Conservation (phyloP, 2,888 invertebrate genomes). For the Pollenia griseotomentosa region DNA sequence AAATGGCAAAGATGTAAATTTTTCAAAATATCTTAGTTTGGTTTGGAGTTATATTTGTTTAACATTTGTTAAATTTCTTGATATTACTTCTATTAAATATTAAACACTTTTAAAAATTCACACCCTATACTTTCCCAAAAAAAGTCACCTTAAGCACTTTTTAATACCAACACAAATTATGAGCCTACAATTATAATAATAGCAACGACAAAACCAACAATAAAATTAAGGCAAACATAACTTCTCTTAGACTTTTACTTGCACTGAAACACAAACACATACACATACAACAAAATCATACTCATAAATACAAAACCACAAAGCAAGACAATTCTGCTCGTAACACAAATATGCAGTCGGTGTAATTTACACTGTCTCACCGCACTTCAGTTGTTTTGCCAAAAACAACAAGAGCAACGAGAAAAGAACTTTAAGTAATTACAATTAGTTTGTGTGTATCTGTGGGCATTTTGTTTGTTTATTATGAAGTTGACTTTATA, state of each 20-base stretch:
- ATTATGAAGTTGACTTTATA: constrained; percentile 63
- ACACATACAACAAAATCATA: neutral
- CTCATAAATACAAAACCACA: neutral
- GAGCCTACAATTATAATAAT: constrained; percentile 66
- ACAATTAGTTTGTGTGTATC: constrained; percentile 67
- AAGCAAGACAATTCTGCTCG: neutral
- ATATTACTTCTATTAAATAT: too few relatives aligned
- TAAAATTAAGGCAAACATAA: constrained; percentile 68
- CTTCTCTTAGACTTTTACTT: constrained; percentile 39
- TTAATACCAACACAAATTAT: constrained; percentile 70
- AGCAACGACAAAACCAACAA: constrained; percentile 58
- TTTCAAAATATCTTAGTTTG: too few relatives aligned
- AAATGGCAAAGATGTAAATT: too few relatives aligned
- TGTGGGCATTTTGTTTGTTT: constrained; percentile 42
- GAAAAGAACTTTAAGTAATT: constrained; percentile 69
- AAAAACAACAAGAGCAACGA: constrained; percentile 7
- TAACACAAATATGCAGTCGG: constrained; percentile 22
- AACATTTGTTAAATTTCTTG: too few relatives aligned
- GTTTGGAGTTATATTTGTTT: too few relatives aligned
- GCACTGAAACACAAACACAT: neutral
- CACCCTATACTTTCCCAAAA: neutral
- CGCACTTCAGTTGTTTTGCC: constrained; percentile 47
- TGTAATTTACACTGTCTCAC: constrained; percentile 48
- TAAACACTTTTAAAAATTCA: neutral
- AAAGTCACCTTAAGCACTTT: constrained; percentile 24